These are phyloP conservation scores for Semotilus atromaculatus DNA, from an alignment of 2,797 vertebrate genomes.

Conservation along the genomic window DNA sequence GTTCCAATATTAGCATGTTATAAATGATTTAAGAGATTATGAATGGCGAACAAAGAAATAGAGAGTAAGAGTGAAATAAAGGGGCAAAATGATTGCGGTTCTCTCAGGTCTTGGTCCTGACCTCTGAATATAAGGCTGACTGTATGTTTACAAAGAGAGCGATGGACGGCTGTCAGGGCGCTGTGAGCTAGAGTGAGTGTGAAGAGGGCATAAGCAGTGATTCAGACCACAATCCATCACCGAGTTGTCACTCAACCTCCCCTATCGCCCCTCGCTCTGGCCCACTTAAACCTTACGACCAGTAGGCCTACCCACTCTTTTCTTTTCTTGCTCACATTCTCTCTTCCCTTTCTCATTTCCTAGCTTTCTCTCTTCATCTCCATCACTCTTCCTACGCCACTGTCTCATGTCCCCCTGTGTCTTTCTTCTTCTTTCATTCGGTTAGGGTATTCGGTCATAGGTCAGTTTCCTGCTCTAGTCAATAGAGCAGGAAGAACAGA, in stretches of 20 bases:
- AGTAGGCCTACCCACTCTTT: slow-evolving; percentile 35
- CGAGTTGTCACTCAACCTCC: slow-evolving; percentile 43
- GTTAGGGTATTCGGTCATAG: slow-evolving; percentile 28
- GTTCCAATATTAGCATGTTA: slow-evolving; percentile 19
- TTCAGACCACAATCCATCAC: slow-evolving; percentile 62
- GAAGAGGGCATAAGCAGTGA: slow-evolving; percentile 58
- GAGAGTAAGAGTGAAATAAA: neutral
- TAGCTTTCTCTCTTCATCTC: slow-evolving; percentile 58
- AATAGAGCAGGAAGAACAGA: slow-evolving; percentile 32
- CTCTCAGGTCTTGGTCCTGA: slow-evolving; percentile 46
- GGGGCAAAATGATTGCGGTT: slow-evolving; percentile 36
- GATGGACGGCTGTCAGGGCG: slow-evolving; percentile 52
- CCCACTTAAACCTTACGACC: slow-evolving; percentile 42
- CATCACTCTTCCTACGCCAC: slow-evolving; percentile 54
- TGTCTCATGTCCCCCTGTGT: slow-evolving; percentile 45
- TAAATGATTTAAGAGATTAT: slow-evolving; percentile 29
- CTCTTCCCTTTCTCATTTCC: slow-evolving; percentile 63
- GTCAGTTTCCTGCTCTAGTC: slow-evolving; percentile 39
- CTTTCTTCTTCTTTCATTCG: slow-evolving; percentile 53
- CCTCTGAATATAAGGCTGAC: slow-evolving; percentile 51
- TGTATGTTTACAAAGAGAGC: slow-evolving; percentile 61
- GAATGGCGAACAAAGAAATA: slow-evolving; percentile 6
- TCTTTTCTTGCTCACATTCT: slow-evolving; percentile 45
- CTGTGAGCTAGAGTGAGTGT: slow-evolving; percentile 50
- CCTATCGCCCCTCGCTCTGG: slow-evolving; percentile 27